Evolutionary conservation across 2,113 vertebrate genomes (phyloP).

Genomic region (Cygnus atratus): DNA sequence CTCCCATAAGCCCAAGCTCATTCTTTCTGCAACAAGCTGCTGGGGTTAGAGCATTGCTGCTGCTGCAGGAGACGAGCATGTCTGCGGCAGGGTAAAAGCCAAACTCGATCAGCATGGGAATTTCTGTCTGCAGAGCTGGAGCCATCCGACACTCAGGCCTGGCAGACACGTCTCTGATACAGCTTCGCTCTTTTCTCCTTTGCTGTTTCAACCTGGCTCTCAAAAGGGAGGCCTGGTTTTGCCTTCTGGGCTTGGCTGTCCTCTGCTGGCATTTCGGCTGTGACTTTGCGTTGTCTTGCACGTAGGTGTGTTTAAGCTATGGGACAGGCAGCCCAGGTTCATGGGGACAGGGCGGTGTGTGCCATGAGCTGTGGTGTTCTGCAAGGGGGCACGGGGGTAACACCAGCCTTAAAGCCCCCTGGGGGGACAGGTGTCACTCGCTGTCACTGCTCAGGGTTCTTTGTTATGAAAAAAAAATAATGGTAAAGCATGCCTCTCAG

Average conservation of each 20-base stretch:
- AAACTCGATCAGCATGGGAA: not conserved
- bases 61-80: not conserved
- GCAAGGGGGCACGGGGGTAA: not conserved
- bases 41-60: not conserved
- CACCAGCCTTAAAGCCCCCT: not conserved
- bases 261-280: not conserved
- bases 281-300: not conserved
- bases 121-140: not conserved
- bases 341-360: fast-evolving
- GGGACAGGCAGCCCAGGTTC: not conserved
- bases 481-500: not conserved
- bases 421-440: not conserved
- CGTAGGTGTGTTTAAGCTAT: not conserved
- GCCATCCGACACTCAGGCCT: not conserved
- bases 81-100: not conserved
- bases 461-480: not conserved
- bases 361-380: not conserved
- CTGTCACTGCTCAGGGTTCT: not conserved
- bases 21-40: slow-evolving; percentile 8
- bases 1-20: not conserved
- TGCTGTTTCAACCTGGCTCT: not conserved
- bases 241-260: not conserved
- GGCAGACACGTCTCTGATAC: fast-evolving
- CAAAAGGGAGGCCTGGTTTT: not conserved
- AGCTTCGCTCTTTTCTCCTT: not conserved